Evolutionary conservation across 1,140 invertebrate genomes (phyloP), one percentile per base, ranked within the genome.

Genomic region (Heliconius hermathena): DNA sequence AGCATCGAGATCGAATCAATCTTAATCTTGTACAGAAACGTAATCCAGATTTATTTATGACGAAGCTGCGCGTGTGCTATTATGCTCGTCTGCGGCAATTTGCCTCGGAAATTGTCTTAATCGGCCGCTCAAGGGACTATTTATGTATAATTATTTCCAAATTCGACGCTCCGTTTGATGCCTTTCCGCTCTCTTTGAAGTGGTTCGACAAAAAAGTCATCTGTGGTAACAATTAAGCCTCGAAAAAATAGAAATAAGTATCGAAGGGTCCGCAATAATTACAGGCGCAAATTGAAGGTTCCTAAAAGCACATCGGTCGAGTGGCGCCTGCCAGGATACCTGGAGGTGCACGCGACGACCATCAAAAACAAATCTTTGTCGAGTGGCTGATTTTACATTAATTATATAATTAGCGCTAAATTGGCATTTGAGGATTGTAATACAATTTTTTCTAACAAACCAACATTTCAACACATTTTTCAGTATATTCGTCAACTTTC

Each of bases 81-180:
- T 94, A 94, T 94, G 84, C 89, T 91, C 93, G 93, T 94, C 93
- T 92, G 93, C 91, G 87, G 93, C 93, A 94, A 94, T 94, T 94
- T 94, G 90, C 92, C 86, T 93, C 90, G 91, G 92, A 93, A 94
- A 94, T 94, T 94, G 92, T 94, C 91, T 94, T 94, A 94, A 94
- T 94, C 92, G 92, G 86, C 89, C 93, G 93, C 93, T 94, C 93
- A 94, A 94, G 93, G 93, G 93, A 94, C 93, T 94, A 94, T 94
- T 94, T 94, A 94, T 94, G 91, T 94, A 94, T 94, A 94, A 94
- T 94, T 94, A 94, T 94, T 94, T 94, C 91, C 91, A 94, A 94
- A 94, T 94, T 94, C 93, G 91, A 94, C 91, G 91, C 88, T 91
- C 86, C 88, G 91, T 94, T 94, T 94, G 93, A 94, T 94, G 92